Conservation (phyloP, 35 echinoderm and acorn worm genomes). For the Holothuria glaberrima region DNA sequence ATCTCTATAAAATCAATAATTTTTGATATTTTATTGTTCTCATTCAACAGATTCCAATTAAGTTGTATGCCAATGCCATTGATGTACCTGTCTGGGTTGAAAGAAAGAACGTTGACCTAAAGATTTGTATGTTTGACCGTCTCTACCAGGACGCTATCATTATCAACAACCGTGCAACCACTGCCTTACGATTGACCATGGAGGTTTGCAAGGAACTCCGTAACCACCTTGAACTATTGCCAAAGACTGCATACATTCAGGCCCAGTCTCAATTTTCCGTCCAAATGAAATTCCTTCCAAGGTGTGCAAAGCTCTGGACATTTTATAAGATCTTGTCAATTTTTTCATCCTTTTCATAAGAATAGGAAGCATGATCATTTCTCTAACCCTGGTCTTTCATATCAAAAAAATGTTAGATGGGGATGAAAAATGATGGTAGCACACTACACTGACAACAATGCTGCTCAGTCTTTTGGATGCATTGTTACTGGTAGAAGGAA, state of each 20-base stretch:
- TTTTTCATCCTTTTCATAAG: too few relatives aligned
- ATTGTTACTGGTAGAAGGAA: too few relatives aligned
- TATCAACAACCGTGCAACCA: constrained; percentile 94
- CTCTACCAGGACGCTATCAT: constrained; percentile 95
- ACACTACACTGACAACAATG: too few relatives aligned
- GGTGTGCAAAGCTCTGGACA: constrained; percentile 35
- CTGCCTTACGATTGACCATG: constrained; percentile 85
- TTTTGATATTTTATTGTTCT: constrained; percentile 7
- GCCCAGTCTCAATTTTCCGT: constrained; percentile 97
- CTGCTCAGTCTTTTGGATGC: too few relatives aligned
- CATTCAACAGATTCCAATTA: constrained; percentile 69
- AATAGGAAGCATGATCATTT: too few relatives aligned
- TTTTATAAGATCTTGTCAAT: too few relatives aligned
- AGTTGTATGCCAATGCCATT: constrained; percentile 77
- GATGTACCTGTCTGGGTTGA: constrained; percentile 98
- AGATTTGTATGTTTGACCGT: constrained; percentile 93
- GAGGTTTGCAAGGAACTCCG: constrained; percentile 94
- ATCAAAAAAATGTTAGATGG: too few relatives aligned
- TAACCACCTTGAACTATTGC: constrained; percentile 92
- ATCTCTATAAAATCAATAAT: too few relatives aligned
- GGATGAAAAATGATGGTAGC: too few relatives aligned
- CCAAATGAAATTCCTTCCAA: constrained; percentile 96
- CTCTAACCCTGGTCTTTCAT: too few relatives aligned
- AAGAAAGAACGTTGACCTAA: constrained; percentile 88
- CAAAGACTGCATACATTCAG: constrained; percentile 97